Percentiles rank a stretch among this genome's conserved stretches.
These are phyloP conservation scores for Distichodus sexfasciatus DNA, from an alignment of 2,797 vertebrate genomes.

Conservation along the genomic window DNA sequence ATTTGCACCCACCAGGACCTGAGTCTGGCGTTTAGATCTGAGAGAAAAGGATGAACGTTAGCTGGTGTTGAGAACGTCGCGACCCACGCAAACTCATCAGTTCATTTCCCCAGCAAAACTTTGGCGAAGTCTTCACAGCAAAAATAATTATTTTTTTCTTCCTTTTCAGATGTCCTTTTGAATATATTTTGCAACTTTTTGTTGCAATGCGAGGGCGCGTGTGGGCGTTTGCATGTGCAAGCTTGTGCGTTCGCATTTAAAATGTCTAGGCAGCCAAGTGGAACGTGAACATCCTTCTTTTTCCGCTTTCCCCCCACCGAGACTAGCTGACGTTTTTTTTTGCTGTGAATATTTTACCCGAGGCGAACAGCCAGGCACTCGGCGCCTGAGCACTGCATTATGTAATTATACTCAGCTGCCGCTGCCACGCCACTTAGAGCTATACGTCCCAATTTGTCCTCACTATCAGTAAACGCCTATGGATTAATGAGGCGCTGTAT, in stretches of 20 bases:
- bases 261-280: constrained; percentile 15
- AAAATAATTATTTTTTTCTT: too few species aligned
- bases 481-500: constrained; percentile 10
- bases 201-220: background rate
- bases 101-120: too few species aligned
- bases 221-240: background rate
- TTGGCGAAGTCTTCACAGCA: too few species aligned
- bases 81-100: background rate
- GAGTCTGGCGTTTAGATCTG: background rate
- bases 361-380: constrained; percentile 23
- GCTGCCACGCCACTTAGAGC: constrained; percentile 5
- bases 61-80: background rate
- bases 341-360: constrained; percentile 41
- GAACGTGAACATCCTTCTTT: constrained; percentile 10
- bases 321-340: constrained; percentile 34
- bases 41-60: background rate
- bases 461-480: constrained; percentile 18
- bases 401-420: constrained; percentile 39
- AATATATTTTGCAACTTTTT: background rate
- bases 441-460: constrained; percentile 29
- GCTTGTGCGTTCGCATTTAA: constrained; percentile 1
- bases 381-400: constrained; percentile 35
- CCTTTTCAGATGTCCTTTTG: too few species aligned
- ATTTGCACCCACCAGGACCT: background rate
- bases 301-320: constrained; percentile 6